Conservation (phyloP, 2,888 invertebrate species). For the Oegoconia quadripuncta region DNA sequence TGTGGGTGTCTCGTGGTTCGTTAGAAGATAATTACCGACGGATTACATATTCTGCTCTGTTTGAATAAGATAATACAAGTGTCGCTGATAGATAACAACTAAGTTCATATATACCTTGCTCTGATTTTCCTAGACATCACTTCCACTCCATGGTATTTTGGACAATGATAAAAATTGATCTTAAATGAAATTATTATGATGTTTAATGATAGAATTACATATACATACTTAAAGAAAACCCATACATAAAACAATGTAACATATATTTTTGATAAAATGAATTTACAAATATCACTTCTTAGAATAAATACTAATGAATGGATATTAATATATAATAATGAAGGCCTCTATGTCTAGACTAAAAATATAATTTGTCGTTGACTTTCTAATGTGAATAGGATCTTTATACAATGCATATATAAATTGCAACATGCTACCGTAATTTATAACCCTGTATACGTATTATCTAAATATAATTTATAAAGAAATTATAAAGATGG, state of each 20-base stretch:
- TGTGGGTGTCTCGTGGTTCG: too few species aligned
- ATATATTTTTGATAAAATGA: conserved; percentile 74
- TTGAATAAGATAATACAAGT: conserved; percentile 41
- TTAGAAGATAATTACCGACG: conserved; percentile 29
- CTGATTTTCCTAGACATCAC: conserved; percentile 27
- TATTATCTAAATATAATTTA: conserved; percentile 24
- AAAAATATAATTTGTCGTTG: conserved; percentile 14
- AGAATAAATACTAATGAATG: conserved; percentile 38
- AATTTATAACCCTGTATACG: conserved; percentile 29
- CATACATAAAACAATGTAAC: conserved; percentile 69
- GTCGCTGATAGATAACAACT: conserved; percentile 33
- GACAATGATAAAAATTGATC: neutral
- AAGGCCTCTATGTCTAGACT: conserved; percentile 16
- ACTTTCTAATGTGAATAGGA: conserved; percentile 22
- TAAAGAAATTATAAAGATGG: conserved; percentile 10
- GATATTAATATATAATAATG: conserved; percentile 6
- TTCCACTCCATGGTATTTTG: neutral
- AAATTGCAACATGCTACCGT: conserved; percentile 22
- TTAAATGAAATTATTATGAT: conserved; percentile 12
- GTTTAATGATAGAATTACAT: too few species aligned
- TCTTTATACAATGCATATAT: conserved; percentile 25
- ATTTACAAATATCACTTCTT: conserved; percentile 69
- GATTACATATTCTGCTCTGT: conserved; percentile 40
- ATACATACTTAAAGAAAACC: conserved; percentile 66
- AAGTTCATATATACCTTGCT: conserved; percentile 28